Base-by-base conservation (phyloP, 2,888 invertebrate genomes). In the Harpalus rufipes region DNA sequence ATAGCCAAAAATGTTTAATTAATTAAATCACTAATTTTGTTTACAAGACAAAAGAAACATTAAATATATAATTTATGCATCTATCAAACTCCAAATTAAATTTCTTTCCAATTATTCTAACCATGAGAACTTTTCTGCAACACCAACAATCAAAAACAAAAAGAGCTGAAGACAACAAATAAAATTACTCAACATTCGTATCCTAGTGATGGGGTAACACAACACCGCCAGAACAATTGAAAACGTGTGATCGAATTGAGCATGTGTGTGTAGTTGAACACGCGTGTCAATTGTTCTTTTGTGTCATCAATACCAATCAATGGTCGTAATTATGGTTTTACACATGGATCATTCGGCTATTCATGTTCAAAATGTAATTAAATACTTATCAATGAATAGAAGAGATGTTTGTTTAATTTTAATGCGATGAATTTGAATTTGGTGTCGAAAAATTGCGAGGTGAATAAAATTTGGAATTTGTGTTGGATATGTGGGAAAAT, bases 251-350 rank as follows among this genome's bases (percentile, higher is more conserved):
- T 44, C 72, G 4, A 74, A 74, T 74, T 74, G 72, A 32, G 39
- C n/a, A 39, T 41, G 32, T 32, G 68, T 68, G 14, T 32, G 16
- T 25, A 68, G 39, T 68, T 68, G 14, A 41, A 68, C 68, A 68
- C 14, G 68, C 68, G 68, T 68, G 68, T 32, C 68, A 39, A 68
- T 68, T 68, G 68, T 68, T 74, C 16, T 12, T 74, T 74, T 74
- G 72, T 74, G 72, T 44, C 72, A 74, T 74, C 72, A 74, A 74
- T 39, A 39, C 44, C 41, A 44, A 74, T 44, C 72, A 74, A 41
- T 74, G 72, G n/a, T n/a, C 16, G 25, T 63, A 14, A 63, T 74
- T 41, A 74, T 74, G 51, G 16, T 74, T 44, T 16, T 18, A 74
- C 72, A 41, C 44, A 74, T 32, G 12, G 68, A 14, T 39, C 68